Conservation (phyloP, 2,888 invertebrate genomes). For the Orchestes rusci region DNA sequence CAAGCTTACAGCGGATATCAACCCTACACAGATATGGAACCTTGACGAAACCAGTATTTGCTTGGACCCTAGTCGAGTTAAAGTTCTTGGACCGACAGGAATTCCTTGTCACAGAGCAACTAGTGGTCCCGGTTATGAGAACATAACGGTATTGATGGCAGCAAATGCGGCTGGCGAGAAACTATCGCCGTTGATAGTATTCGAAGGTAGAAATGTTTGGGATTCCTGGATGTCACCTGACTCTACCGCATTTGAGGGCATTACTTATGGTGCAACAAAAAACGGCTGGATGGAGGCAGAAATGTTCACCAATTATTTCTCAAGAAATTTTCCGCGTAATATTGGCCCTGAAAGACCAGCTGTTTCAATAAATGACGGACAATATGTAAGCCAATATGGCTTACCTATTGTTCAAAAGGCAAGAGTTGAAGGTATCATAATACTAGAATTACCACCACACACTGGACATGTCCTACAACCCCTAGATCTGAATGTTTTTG, state of each 20-base stretch:
- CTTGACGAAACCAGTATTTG: constrained; percentile 23
- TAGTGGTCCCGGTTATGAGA: constrained; percentile 31
- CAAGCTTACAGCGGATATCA: not conserved
- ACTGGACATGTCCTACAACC: constrained; percentile 31
- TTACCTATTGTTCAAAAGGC: not conserved
- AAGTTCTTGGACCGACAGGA: constrained; percentile 9
- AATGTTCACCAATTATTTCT: constrained; percentile 34
- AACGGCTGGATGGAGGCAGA: constrained; percentile 32
- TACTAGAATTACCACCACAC: constrained; percentile 24
- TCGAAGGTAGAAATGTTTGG: constrained; percentile 36
- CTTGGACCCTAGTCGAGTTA: constrained; percentile 14
- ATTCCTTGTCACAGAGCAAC: constrained; percentile 1
- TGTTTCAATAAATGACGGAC: constrained; percentile 34
- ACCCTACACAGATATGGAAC: constrained; percentile 8
- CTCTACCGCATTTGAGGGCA: constrained; percentile 4
- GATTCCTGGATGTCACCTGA: constrained; percentile 32
- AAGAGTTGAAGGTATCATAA: constrained; percentile 1
- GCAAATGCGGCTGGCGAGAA: constrained; percentile 31
- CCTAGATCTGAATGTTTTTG: constrained; percentile 30
- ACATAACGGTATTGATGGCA: constrained; percentile 32
- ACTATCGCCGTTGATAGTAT: constrained; percentile 35
- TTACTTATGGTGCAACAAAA: constrained; percentile 24
- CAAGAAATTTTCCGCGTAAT: constrained; percentile 24
- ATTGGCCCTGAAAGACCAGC: constrained; percentile 24
- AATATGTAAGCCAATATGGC: constrained; percentile 9